Percentiles rank a stretch among this genome's conserved stretches.
phyloP scores from a whole-genome alignment of 2,888 invertebrate species.

The Drosophila prolongata region DNA sequence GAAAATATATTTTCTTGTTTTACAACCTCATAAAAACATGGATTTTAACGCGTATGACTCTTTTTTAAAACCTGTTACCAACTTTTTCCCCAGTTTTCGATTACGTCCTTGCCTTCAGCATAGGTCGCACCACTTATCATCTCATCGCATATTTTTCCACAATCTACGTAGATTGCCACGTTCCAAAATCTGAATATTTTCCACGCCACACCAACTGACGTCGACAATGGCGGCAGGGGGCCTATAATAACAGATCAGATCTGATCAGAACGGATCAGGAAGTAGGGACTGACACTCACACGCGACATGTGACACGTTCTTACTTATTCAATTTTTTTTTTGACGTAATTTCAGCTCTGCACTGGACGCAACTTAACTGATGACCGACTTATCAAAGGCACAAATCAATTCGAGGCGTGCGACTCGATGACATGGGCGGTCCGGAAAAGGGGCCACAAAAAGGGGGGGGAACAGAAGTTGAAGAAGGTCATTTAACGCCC shows the following conservation, averaged over 20 bases:
- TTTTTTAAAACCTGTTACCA: too few species aligned
- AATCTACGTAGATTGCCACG: conserved; percentile 34
- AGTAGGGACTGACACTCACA: conserved; percentile 17
- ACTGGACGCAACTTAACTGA: conserved; percentile 17
- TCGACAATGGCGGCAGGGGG: conserved; percentile 33
- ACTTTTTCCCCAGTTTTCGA: too few species aligned
- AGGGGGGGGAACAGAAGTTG: conserved; percentile 13
- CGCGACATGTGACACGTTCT: conserved; percentile 38
- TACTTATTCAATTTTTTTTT: conserved; percentile 16
- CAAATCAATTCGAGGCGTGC: conserved; percentile 59
- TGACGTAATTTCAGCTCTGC: conserved; percentile 51
- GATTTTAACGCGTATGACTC: too few species aligned
- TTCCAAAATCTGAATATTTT: conserved; percentile 32
- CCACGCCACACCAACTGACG: conserved; percentile 40
- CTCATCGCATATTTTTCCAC: conserved; percentile 35
- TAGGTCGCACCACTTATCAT: conserved; percentile 34
- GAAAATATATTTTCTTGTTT: too few species aligned
- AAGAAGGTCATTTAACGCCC: conserved; percentile 41
- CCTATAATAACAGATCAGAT: conserved; percentile 12
- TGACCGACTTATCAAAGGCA: conserved; percentile 50
- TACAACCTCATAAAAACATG: too few species aligned
- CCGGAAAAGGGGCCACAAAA: neutral
- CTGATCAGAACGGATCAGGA: conserved; percentile 24
- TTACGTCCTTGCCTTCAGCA: conserved; percentile 37
- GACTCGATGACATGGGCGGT: conserved; percentile 24